These are phyloP conservation scores for Chromobotia macracanthus DNA, from an alignment of 2,797 vertebrate species.

Conservation along the genomic window DNA sequence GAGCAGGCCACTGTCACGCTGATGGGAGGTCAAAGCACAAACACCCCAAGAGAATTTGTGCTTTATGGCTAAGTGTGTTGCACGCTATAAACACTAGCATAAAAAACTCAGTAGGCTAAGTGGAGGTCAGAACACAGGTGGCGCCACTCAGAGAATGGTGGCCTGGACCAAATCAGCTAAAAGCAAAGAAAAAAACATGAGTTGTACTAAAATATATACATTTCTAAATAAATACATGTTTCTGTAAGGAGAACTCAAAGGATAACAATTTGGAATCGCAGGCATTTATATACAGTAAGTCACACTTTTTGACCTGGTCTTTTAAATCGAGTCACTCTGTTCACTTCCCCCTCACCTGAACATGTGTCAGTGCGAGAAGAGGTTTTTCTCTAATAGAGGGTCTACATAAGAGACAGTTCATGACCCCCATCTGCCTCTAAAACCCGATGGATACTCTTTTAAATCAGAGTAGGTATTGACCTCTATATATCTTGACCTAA, in stretches of 20 bases:
- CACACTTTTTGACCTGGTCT: constrained; percentile 40
- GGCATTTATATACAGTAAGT: constrained; percentile 6
- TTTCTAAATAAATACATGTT: background rate
- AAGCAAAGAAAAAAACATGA: background rate
- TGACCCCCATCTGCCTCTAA: constrained; percentile 34
- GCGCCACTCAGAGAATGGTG: background rate
- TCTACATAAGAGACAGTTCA: constrained; percentile 28
- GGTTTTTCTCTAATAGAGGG: constrained; percentile 33
- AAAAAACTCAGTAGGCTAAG: constrained; percentile 5
- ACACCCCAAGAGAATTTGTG: constrained; percentile 34
- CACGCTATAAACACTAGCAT: constrained; percentile 15
- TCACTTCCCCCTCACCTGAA: constrained; percentile 6
- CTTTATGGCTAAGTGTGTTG: constrained; percentile 38
- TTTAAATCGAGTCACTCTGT: constrained; percentile 53
- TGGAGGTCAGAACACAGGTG: background rate
- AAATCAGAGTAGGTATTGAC: constrained; percentile 42
- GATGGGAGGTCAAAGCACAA: constrained; percentile 52
- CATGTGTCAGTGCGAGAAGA: constrained; percentile 18
- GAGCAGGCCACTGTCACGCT: constrained; percentile 54
- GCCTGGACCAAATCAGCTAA: background rate
- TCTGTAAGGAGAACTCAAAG: background rate
- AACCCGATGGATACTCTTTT: constrained; percentile 29
- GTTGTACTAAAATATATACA: background rate
- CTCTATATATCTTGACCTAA: constrained; percentile 27
- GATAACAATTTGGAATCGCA: background rate